These are phyloP conservation scores for Thryonomys swinderianus DNA, from an alignment of 2,113 vertebrate genomes.

Conservation along the genomic window DNA sequence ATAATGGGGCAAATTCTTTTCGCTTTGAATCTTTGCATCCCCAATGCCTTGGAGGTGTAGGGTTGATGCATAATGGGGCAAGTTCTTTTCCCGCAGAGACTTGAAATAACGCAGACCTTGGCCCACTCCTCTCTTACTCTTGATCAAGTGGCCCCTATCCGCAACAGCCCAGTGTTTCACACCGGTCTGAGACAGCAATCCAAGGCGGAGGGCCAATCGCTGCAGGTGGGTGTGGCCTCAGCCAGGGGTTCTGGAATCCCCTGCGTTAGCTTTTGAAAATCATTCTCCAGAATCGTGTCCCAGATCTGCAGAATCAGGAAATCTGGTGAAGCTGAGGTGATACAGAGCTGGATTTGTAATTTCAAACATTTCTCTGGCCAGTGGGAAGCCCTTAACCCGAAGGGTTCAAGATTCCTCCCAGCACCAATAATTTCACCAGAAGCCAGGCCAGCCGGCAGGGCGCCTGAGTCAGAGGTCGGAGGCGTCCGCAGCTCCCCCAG, in stretches of 20 bases:
- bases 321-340: not conserved
- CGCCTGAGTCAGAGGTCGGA: not conserved
- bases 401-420: not conserved
- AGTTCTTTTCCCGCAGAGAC: not conserved
- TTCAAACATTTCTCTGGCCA: not conserved
- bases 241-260: not conserved
- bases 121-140: too few species aligned
- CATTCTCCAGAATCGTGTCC: not conserved
- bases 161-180: not conserved
- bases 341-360: not conserved
- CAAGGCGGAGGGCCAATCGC: not conserved
- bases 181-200: not conserved
- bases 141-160: not conserved
- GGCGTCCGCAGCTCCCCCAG: not conserved
- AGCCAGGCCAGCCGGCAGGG: not conserved
- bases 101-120: constrained; percentile 1
- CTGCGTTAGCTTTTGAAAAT: not conserved
- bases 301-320: not conserved
- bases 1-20: not conserved
- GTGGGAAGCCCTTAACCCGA: not conserved
- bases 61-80: not conserved
- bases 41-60: not conserved
- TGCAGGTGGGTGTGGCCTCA: not conserved
- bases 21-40: constrained; percentile 12
- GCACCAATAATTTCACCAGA: not conserved